These are phyloP conservation scores for Habropoda laboriosa DNA, from an alignment of 1,140 invertebrate species.

Conservation along the genomic window DNA sequence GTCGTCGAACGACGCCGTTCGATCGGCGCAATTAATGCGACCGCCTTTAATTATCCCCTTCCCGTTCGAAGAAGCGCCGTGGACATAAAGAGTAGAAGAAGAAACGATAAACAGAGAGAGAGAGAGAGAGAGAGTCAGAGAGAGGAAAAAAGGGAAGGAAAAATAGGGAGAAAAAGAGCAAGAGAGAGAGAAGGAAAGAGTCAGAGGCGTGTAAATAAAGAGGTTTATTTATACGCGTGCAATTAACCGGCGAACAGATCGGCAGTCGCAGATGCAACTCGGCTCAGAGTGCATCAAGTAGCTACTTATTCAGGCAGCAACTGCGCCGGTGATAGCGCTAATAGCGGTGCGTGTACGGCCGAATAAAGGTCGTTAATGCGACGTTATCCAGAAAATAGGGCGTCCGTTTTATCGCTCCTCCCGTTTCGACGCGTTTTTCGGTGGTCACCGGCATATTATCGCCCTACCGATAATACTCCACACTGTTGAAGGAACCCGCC, in stretches of 20 bases:
- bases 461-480: neutral
- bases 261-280: slow-evolving; percentile 43
- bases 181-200: neutral
- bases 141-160: slow-evolving; percentile 7
- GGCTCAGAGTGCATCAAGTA: slow-evolving; percentile 48
- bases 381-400: slow-evolving; percentile 37
- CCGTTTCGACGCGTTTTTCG: slow-evolving; percentile 17
- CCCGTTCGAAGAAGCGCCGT: neutral
- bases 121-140: too few relatives aligned
- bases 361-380: slow-evolving; percentile 13
- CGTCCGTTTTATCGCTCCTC: neutral
- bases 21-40: slow-evolving; percentile 60
- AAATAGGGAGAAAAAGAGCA: slow-evolving; percentile 1
- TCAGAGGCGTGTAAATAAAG: slow-evolving; percentile 56
- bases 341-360: slow-evolving; percentile 8
- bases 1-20: slow-evolving; percentile 35
- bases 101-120: neutral
- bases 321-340: slow-evolving; percentile 41
- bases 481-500: neutral
- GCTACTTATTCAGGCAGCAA: slow-evolving; percentile 37
- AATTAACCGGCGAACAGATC: slow-evolving; percentile 53
- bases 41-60: slow-evolving; percentile 58
- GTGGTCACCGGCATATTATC: neutral
- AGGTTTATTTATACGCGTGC: slow-evolving; percentile 61
- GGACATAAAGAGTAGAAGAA: neutral